These are phyloP conservation scores for Dinocampus coccinellae DNA, from an alignment of 2,888 invertebrate species.

Conservation along the genomic window DNA sequence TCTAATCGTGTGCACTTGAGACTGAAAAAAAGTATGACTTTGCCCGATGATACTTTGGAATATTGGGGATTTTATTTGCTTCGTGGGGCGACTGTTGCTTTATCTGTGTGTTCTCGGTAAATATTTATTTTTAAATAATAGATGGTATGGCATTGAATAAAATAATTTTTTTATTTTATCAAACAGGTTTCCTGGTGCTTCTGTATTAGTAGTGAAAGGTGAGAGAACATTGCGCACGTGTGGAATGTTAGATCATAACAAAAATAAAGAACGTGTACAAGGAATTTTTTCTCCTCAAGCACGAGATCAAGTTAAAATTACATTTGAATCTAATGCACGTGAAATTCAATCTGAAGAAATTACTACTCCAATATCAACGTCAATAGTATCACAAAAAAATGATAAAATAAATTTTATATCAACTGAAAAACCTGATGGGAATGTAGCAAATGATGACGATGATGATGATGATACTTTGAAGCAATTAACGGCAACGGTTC, in stretches of 20 bases:
- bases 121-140: neutral
- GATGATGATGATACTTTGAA: neutral
- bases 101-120: constrained; percentile 85
- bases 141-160: neutral
- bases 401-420: neutral
- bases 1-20: constrained; percentile 79
- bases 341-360: constrained; percentile 63
- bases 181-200: constrained; percentile 76
- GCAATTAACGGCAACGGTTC: constrained; percentile 33
- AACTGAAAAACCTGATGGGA: neutral
- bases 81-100: constrained; percentile 81
- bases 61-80: constrained; percentile 91
- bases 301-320: constrained; percentile 74
- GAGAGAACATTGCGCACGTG: constrained; percentile 83
- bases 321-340: constrained; percentile 74
- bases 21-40: constrained; percentile 83
- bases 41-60: constrained; percentile 88
- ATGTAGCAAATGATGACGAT: neutral
- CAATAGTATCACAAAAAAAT: neutral
- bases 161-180: constrained; percentile 14
- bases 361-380: constrained; percentile 34
- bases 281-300: constrained; percentile 70
- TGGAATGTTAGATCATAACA: constrained; percentile 80
- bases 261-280: constrained; percentile 74
- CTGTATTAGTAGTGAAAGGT: constrained; percentile 85